phyloP scores from a whole-genome alignment of 2,888 invertebrate genomes.

The Cantharis lateralis region DNA sequence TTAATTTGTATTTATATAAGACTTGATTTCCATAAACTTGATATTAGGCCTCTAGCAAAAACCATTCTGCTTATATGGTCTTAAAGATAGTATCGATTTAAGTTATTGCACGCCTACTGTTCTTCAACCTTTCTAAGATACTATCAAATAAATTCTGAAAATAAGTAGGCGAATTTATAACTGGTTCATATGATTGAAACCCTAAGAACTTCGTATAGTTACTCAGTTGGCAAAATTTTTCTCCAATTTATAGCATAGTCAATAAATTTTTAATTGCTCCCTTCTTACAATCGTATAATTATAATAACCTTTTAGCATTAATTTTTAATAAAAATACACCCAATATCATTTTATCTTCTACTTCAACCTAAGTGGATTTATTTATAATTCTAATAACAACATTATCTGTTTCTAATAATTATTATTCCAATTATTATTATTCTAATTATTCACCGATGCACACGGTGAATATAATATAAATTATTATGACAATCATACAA shows the following conservation, averaged over 20 bases:
- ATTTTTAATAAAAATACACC: too few species aligned
- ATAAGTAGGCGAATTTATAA: constrained; percentile 10
- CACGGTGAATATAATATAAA: too few species aligned
- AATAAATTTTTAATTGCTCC: neutral
- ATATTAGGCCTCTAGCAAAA: constrained; percentile 33
- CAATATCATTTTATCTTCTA: too few species aligned
- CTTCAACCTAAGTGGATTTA: too few species aligned
- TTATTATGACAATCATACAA: too few species aligned
- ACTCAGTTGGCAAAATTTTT: neutral
- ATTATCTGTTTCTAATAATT: too few species aligned
- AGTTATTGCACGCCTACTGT: constrained; percentile 35
- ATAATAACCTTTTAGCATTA: too few species aligned
- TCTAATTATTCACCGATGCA: too few species aligned
- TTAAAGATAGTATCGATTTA: constrained; percentile 32
- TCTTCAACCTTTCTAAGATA: constrained; percentile 25
- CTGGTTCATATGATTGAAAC: neutral
- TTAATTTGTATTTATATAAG: constrained; percentile 33
- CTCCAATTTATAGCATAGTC: neutral
- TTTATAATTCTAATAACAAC: too few species aligned
- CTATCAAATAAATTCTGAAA: constrained; percentile 13
- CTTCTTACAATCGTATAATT: neutral
- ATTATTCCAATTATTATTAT: too few species aligned
- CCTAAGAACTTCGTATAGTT: neutral
- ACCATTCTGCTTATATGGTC: constrained; percentile 32
- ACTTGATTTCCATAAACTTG: constrained; percentile 33